Evolutionary conservation across 2,888 invertebrate genomes (phyloP), one percentile per base, ranked within the genome.

Genomic region (Acanthosepion lycidas): DNA sequence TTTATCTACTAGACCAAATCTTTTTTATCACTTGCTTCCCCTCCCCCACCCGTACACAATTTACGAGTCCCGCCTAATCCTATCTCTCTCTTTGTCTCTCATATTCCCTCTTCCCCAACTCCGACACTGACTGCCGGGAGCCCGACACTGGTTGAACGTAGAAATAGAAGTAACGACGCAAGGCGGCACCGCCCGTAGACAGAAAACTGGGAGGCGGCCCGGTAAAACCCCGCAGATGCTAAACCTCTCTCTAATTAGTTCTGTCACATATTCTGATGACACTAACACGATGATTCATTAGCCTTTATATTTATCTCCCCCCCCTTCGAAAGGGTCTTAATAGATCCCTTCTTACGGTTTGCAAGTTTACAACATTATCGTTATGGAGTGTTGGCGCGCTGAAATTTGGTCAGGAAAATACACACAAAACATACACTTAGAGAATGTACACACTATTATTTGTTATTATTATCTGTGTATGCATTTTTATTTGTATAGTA

Each of bases 61-160:
- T 78, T 78, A 78, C 33, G 78, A 12, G n/a, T 78, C 78, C n/a
- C 78, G 78, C 59, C 59, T 59, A 59, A 59, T 23, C 59, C 59
- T 78, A 78, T 78, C 78, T 78, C 78, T 78, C 78, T n/a, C n/a
- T n/a, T 78, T 78, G n/a, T 78, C 78, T n/a, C 12, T n/a, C n/a
- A 15, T 12, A 15, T 0, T 33, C 78, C 8, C 12, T 78, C 78
- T 9, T 33, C n/a, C 78, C 78, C 12, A 78, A 3, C n/a, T n/a
- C 78, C 8, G 55, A 23, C 20, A 59, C 59, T 59, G 20, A 59
- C 59, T 59, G 59, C 59, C 59, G n/a, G n/a, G 78, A n/a, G 78
- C n/a, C n/a, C 78, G 78, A 78, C 78, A 78, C 78, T 78, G 78
- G n/a, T 78, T 78, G 78, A 78, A 78, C 78, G 78, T n/a, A 33